phyloP scores from a whole-genome alignment of 2,888 invertebrate genomes.

The Hirudinaria manillensis region DNA sequence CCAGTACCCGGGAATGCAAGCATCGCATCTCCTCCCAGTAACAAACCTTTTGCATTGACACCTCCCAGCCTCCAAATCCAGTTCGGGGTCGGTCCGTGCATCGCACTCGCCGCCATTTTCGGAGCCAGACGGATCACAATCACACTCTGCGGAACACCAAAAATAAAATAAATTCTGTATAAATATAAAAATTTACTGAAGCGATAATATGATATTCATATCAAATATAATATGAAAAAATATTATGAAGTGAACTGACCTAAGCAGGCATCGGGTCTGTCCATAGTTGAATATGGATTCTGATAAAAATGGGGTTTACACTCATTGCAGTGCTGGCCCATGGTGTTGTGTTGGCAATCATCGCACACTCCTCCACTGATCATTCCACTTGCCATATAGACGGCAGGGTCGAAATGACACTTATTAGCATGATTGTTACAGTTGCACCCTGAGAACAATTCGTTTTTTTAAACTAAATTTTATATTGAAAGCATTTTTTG shows the following conservation, averaged over 20 bases:
- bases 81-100: conserved; percentile 72
- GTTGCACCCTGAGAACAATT: conserved; percentile 66
- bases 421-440: conserved; percentile 87
- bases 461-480: background rate
- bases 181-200: background rate
- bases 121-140: conserved; percentile 52
- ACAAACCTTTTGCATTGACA: conserved; percentile 91
- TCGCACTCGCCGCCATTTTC: conserved; percentile 83
- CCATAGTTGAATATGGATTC: background rate
- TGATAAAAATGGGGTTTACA: conserved; percentile 83
- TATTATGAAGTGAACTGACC: background rate
- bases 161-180: background rate
- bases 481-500: background rate
- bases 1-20: conserved; percentile 92
- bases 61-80: conserved; percentile 48
- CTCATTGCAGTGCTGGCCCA: conserved; percentile 81
- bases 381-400: conserved; percentile 80
- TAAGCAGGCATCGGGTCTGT: background rate
- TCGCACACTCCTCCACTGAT: conserved; percentile 92
- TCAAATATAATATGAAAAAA: background rate
- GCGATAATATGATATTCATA: no score
- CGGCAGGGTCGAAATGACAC: conserved; percentile 89
- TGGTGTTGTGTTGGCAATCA: conserved; percentile 90
- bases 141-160: conserved; percentile 39
- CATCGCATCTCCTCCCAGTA: conserved; percentile 80